Conservation (phyloP, 2,888 invertebrate genomes). For the Lochmaea crataegi region DNA sequence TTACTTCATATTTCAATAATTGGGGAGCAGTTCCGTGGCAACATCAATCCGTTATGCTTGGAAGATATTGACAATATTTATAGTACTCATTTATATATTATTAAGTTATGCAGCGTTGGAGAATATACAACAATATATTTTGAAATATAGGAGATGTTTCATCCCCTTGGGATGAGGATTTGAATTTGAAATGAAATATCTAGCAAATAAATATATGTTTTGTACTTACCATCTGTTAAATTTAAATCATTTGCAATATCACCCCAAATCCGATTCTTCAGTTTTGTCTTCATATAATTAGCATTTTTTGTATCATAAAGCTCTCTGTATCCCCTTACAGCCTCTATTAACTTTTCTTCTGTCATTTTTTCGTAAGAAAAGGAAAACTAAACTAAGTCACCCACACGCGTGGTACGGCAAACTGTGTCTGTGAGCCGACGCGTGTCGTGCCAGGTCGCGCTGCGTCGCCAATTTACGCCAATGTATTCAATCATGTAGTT, state of each 20-base stretch:
- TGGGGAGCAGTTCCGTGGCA: slow-evolving; percentile 7
- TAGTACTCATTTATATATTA: too few relatives aligned
- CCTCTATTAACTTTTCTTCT: slow-evolving; percentile 19
- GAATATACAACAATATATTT: neutral
- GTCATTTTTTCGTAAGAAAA: slow-evolving; percentile 12
- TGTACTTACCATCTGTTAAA: slow-evolving; percentile 15
- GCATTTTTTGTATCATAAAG: slow-evolving; percentile 19
- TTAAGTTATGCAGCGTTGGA: too few relatives aligned
- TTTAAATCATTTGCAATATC: slow-evolving; percentile 18
- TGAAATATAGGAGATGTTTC: neutral
- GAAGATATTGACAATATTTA: slow-evolving; percentile 6
- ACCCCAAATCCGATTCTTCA: slow-evolving; percentile 16
- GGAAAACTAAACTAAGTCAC: neutral
- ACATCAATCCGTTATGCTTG: slow-evolving; percentile 12
- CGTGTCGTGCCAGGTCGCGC: slow-evolving; percentile 3
- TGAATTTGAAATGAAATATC: neutral
- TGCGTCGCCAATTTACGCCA: slow-evolving; percentile 10
- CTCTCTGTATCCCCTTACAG: slow-evolving; percentile 2
- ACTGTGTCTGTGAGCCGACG: slow-evolving; percentile 5
- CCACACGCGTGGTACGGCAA: slow-evolving; percentile 9
- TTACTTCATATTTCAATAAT: slow-evolving; percentile 17
- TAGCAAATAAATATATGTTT: neutral
- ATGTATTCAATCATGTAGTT: slow-evolving; percentile 7
- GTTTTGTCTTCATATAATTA: slow-evolving; percentile 8
- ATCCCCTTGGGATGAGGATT: neutral